Conservation (phyloP, 2,797 vertebrate species). For the Phoebastria nigripes region DNA sequence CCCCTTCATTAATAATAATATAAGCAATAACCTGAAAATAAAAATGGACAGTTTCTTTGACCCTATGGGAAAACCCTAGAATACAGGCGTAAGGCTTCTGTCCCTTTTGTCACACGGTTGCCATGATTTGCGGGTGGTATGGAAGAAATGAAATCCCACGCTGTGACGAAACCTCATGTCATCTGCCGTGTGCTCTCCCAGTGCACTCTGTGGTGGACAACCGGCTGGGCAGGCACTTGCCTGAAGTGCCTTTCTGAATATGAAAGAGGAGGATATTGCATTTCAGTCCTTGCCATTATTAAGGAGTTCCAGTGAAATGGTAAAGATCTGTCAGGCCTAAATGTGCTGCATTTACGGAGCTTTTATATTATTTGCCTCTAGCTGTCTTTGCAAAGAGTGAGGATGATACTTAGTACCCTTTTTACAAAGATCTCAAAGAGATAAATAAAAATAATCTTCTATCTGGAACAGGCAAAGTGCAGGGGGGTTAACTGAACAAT, state of each 20-base stretch:
- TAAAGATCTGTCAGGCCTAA: neutral
- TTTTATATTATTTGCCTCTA: neutral
- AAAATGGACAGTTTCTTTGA: neutral
- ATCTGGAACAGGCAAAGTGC: neutral
- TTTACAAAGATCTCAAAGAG: neutral
- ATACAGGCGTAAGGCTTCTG: neutral
- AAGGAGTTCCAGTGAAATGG: neutral
- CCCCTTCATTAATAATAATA: neutral
- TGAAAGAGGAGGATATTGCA: neutral
- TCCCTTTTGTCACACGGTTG: neutral
- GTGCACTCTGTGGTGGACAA: neutral
- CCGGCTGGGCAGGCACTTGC: neutral
- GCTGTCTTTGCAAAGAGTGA: neutral
- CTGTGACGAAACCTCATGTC: neutral
- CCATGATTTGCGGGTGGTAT: neutral
- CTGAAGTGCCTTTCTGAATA: neutral
- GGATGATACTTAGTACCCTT: neutral
- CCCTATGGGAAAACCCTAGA: neutral
- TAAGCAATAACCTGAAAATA: neutral
- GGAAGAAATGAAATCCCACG: neutral
- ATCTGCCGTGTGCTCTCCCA: neutral
- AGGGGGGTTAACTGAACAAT: neutral
- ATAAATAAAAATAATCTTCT: neutral
- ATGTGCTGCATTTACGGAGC: neutral
- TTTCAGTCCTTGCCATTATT: neutral